Evolutionary conservation across 2,113 vertebrate species (phyloP), one percentile per base, ranked within the genome.

Genomic region (Neotragus moschatus): DNA sequence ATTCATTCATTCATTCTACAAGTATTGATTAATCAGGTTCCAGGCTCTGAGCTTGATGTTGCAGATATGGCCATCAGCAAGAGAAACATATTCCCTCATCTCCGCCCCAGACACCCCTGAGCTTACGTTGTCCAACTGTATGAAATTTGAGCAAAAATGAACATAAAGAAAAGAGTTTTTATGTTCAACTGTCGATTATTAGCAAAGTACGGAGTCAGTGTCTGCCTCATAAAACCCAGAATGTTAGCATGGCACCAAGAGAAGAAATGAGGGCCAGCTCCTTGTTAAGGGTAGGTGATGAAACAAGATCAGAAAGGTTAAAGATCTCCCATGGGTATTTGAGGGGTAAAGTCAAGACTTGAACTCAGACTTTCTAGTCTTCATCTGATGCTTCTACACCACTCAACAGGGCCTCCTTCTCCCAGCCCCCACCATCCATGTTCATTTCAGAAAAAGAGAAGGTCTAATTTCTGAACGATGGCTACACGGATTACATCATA

Each of bases 391-490:
- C n/a, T 81, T 86, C 82, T 80, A 47, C 1, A 33, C 13, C 14
- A 75, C 7, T 25, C 9, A 7, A 21, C 0, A 0, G 25, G 9
- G n/a, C 9, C 19, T 56, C 39, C 70, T 95, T 49, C 63, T 96
- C 93, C 47, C 45, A 60, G 88, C 30, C 16, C 49, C 55, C 91
- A 61, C 26, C 36, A 97, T 90, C n/a, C 9, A 75, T 85, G 80
- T 97, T 96, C 97, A 63, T 47, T 93, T 84, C 75, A 55, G 63
- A 98, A 93, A 97, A 89, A 96, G 58, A 97, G 84, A 98, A 98
- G 93, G 94, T 98, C 96, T 98, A 91, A 98, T 97, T 97, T 98
- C 98, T 98, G 97, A 97, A 98, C 92, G 98, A 94, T 66, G 86
- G 92, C 79, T 95, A 53, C 79, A 61, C 96, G 97, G 96, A 98